phyloP scores from a whole-genome alignment of 2,113 vertebrate genomes.

The Pygoscelis adeliae region DNA sequence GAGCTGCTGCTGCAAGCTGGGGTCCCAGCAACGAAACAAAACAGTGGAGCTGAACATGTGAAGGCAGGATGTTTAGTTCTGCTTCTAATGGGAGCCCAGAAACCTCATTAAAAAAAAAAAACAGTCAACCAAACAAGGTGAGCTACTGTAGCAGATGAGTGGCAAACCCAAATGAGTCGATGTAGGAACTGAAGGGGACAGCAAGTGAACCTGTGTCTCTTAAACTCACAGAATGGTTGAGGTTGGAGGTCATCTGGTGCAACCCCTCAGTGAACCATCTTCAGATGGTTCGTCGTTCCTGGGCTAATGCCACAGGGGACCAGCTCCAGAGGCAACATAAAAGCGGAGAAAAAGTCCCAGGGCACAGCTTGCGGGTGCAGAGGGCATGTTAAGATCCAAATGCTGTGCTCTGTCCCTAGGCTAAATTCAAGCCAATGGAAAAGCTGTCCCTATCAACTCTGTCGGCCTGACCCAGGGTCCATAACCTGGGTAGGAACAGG shows the following conservation, averaged over 20 bases:
- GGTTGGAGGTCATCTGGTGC: background rate
- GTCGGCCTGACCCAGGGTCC: background rate
- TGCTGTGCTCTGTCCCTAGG: background rate
- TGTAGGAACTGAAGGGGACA: background rate
- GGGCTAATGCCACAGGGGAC: background rate
- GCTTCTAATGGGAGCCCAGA: background rate
- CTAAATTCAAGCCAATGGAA: background rate
- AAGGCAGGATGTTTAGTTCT: background rate
- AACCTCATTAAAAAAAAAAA: background rate
- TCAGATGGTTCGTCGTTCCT: background rate
- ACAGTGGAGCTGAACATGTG: background rate
- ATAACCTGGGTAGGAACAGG: background rate
- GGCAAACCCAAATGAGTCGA: rapidly evolving
- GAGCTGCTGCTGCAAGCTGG: background rate
- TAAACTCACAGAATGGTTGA: background rate
- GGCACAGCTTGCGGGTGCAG: background rate
- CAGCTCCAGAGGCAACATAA: background rate
- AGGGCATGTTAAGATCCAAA: background rate
- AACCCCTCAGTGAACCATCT: background rate
- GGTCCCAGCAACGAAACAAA: background rate
- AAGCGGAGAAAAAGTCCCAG: background rate
- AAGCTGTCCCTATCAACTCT: background rate
- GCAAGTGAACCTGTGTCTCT: background rate
- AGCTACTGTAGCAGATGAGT: background rate
- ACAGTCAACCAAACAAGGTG: background rate